Evolutionary conservation across 2,113 vertebrate genomes (phyloP), one percentile per base, ranked within the genome.

Genomic region (Catharus bicknelli): DNA sequence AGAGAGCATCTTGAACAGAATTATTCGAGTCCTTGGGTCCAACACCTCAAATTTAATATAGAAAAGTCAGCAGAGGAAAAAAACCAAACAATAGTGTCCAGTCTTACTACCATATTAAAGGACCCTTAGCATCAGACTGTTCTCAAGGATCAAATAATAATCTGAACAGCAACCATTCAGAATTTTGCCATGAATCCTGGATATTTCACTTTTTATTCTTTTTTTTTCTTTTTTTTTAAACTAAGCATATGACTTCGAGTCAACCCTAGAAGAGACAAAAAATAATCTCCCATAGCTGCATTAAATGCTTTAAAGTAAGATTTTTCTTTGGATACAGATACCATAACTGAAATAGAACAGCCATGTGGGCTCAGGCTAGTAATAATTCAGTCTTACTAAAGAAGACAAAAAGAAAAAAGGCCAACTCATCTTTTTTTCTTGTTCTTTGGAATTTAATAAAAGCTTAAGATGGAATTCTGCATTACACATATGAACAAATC

Each of bases 1-100:
- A 58, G 96, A 99, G 48, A 99, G 95, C 99, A 99, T 99, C 98
- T 99, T 99, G 95, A 99, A 99, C 18, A 99, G 97, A 96, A 99
- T 99, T 98, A 99, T 99, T 82, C 99, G 98, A 18, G 99, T 99
- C 54, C 99, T 98, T 53, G 99, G 99, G 90, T 99, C 99, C 94
- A 99, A 94, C 69, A 99, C 99, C 99, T 98, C 22, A 83, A 83
- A 94, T 84, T 64, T 30, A 95, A 93, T 17, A 69, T 8, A 85
- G 80, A 80, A 14, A 13, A 83, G 59, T 81, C 53, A 93, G 12
- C 21, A 84, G 12, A 90, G 10, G 7, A 19, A 19, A 87, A 19
- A 64, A n/a, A 16, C 54, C 25, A 45, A 53, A 6, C 32, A 50
- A 66, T 1, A 58, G 16, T n/a, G 16, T 6, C 47, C 9, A 7